Percentiles rank a stretch among this genome's conserved stretches.
Evolutionary conservation across 2,113 vertebrate genomes (phyloP).

Genomic region (Seriola dumerili): DNA sequence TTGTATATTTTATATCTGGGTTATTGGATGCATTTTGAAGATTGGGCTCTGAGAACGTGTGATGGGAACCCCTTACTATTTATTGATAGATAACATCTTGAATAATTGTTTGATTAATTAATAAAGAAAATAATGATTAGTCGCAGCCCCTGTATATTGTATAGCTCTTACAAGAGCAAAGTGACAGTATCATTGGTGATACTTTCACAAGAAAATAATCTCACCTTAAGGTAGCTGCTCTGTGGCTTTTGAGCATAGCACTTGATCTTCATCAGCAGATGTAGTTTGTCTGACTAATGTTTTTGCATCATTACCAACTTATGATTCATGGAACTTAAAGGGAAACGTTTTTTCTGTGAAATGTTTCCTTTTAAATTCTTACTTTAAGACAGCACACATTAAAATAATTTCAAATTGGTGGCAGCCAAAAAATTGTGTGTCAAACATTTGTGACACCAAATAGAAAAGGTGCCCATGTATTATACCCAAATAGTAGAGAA

Average conservation of each 20-base stretch:
- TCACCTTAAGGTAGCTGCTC: neutral
- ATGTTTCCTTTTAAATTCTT: too few species aligned
- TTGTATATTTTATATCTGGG: neutral
- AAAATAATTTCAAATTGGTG: neutral
- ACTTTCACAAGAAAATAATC: neutral
- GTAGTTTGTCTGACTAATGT: neutral
- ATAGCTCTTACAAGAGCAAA: neutral
- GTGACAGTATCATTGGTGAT: neutral
- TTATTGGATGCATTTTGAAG: neutral
- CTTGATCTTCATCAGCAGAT: neutral
- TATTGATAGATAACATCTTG: neutral
- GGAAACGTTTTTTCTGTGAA: too few species aligned
- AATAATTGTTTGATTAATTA: neutral
- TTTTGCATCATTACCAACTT: too few species aligned
- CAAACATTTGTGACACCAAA: neutral
- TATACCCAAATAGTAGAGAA: neutral
- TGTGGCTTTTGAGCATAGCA: neutral
- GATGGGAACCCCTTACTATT: too few species aligned
- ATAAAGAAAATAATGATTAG: too few species aligned
- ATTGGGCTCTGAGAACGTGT: too few species aligned
- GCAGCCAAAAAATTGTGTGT: neutral
- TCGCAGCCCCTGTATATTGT: neutral
- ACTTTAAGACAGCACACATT: neutral
- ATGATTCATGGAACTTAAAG: too few species aligned
- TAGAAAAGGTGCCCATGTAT: neutral